Conservation (phyloP, 2,797 vertebrate species). For the Adelosebastes latens region DNA sequence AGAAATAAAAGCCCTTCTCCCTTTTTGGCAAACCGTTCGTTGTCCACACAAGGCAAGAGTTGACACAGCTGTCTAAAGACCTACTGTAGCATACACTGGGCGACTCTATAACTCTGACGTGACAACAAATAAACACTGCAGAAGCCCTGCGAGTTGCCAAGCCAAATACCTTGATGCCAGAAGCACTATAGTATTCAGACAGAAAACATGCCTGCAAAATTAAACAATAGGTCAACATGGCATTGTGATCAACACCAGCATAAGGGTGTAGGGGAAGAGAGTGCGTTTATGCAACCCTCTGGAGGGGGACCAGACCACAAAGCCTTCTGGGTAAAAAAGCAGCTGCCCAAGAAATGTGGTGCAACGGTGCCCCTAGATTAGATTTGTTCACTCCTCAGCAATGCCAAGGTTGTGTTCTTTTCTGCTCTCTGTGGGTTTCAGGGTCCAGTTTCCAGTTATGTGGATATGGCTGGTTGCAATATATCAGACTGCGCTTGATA, state of each 20-base stretch:
- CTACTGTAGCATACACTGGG: constrained; percentile 54
- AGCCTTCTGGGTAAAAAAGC: constrained; percentile 66
- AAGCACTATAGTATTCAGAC: constrained; percentile 64
- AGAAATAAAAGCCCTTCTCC: constrained; percentile 49
- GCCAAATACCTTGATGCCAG: constrained; percentile 74
- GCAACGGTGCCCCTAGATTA: constrained; percentile 69
- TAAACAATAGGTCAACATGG: constrained; percentile 84
- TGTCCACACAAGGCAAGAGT: constrained; percentile 66
- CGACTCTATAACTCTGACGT: constrained; percentile 74
- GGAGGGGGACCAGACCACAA: constrained; percentile 70
- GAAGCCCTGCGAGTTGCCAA: constrained; percentile 70
- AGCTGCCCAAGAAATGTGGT: constrained; percentile 72
- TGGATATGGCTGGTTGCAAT: constrained; percentile 60
- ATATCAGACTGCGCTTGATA: constrained; percentile 35
- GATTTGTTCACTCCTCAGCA: constrained; percentile 58
- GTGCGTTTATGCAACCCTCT: constrained; percentile 67
- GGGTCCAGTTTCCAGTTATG: constrained; percentile 56
- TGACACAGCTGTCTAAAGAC: constrained; percentile 78
- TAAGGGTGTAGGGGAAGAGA: constrained; percentile 45
- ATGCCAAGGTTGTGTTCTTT: constrained; percentile 64
- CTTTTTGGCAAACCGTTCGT: constrained; percentile 42
- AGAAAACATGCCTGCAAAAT: constrained; percentile 79
- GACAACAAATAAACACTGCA: constrained; percentile 83
- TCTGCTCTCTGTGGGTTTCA: constrained; percentile 58
- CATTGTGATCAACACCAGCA: constrained; percentile 72